Evolutionary conservation across 2,797 vertebrate genomes (phyloP).

Genomic region (Alcedo atthis): DNA sequence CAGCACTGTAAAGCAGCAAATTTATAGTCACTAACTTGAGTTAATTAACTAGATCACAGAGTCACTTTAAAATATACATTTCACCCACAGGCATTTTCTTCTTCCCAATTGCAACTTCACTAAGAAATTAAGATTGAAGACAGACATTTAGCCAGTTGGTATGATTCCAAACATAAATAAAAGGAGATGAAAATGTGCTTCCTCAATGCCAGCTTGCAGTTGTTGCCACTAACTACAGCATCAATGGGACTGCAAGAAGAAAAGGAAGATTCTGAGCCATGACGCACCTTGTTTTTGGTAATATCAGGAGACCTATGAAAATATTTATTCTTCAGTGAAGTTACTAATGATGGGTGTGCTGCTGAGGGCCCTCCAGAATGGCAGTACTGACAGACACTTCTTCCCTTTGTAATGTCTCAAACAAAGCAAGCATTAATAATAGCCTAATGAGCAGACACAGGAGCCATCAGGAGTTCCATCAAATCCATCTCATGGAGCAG

Average conservation of each 20-base stretch:
- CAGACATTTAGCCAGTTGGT: background rate
- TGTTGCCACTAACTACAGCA: background rate
- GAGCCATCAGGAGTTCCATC: slow-evolving; percentile 34
- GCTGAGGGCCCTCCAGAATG: background rate
- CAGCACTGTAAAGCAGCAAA: background rate
- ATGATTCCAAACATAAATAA: background rate
- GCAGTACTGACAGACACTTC: slow-evolving; percentile 41
- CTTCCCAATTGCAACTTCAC: background rate
- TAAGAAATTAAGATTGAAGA: background rate
- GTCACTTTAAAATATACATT: background rate
- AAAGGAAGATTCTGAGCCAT: background rate
- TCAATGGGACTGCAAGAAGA: background rate
- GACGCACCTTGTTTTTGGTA: slow-evolving; percentile 5
- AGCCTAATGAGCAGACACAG: slow-evolving; percentile 18
- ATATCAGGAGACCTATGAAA: slow-evolving; percentile 36
- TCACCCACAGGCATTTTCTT: background rate
- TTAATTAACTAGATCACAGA: background rate
- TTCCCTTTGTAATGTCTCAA: slow-evolving; percentile 41
- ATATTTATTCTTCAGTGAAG: slow-evolving; percentile 41
- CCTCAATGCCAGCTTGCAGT: background rate
- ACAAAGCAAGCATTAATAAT: slow-evolving; percentile 64
- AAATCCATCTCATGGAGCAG: background rate
- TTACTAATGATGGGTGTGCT: slow-evolving; percentile 29
- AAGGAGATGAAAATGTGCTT: background rate
- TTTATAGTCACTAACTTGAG: background rate